Evolutionary conservation across 92 coral and sea anemone species (phyloP), one percentile per base, ranked within the genome.

Genomic region (Diadumene lineata): DNA sequence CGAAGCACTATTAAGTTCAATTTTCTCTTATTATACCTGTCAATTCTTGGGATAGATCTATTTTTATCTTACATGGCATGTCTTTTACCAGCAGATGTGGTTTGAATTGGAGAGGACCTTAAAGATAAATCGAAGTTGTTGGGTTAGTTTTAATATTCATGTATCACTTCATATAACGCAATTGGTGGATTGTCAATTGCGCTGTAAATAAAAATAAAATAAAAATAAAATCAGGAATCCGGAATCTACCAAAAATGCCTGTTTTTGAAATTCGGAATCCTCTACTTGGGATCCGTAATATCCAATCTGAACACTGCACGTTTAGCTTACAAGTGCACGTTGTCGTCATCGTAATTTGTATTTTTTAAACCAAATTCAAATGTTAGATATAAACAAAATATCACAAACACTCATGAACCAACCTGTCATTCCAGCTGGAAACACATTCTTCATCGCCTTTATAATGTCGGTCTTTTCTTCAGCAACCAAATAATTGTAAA

Each of bases 351-450:
- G 48, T 6, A 38, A 38, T 13, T 16, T 2, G 21, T 16, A 21
- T 16, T 53, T 15, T 13, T 16, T 16, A 21, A 16, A 21, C 10
- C 19, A 53, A 3, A 21, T 13, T 13, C 19, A 2, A 53, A 13
- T 13, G 58, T 53, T 13, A 3, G 10, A 16, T 21, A 53, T 53
- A 2, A n/a, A n/a, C n/a, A n/a, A n/a, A n/a, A n/a, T n/a, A n/a
- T n/a, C 17, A n/a, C n/a, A n/a, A 17, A 17, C 24, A 53, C 3
- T 16, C 19, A 23, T 53, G 3, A 53, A 50, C 85, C 22, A 32
- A 81, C 85, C 85, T 1, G 81, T 56, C 21, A 77, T 81, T 34
- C 80, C 85, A n/a, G 58, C 70, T 0, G 85, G 85, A 15, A 69
- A 27, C 30, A 43, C 33, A 13, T 19, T 34, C 30, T 81, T 64